Evolutionary conservation across 1,140 invertebrate species (phyloP), one percentile per base, ranked within the genome.

Genomic region (Diachasma alloeum): DNA sequence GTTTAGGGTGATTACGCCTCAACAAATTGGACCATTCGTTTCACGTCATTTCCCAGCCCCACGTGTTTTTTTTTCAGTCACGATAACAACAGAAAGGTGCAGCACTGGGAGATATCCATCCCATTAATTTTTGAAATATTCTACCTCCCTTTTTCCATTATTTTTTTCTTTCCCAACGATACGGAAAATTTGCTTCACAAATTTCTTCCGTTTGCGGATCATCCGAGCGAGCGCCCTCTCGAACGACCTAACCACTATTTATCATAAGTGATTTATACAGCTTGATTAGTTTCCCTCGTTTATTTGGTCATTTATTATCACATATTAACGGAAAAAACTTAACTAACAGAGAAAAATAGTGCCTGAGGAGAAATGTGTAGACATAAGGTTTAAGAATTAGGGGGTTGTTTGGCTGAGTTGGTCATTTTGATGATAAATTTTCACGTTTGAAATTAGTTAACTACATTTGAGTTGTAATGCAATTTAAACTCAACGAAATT

Each of bases 211-310:
- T 71, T 76, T 46, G 46, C 31, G 63, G 48, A 59, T 75, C 36
- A 71, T 63, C 53, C 48, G 36, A 76, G 67, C 48, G 36, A 76
- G 67, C 39, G 46, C 53, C 68, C 74, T 76, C 26, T 56, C 74
- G 26, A 76, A 70, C 74, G 67, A 70, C 39, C 74, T 42, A 70
- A 56, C 31, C 31, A 53, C 53, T 76, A 44, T 63, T 68, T 74
- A 24, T 67, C 24, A 39, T 74, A 15, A 36, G 13, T 74, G 11
- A 74, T 74, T 74, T 68, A 74, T 46, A 17, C 10, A 39, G 6
- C 22, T 72, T 72, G 24, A 26, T 74, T 74, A 59, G 39, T 76
- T 46, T 42, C 31, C 68, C 36, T 56, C 31, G 9, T 75, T 75
- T 31, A 19, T 39, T 70, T 56, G 4, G 13, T 37, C 37, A 68